phyloP scores from a whole-genome alignment of 2,888 invertebrate genomes.

The Drosophila koepferae region DNA sequence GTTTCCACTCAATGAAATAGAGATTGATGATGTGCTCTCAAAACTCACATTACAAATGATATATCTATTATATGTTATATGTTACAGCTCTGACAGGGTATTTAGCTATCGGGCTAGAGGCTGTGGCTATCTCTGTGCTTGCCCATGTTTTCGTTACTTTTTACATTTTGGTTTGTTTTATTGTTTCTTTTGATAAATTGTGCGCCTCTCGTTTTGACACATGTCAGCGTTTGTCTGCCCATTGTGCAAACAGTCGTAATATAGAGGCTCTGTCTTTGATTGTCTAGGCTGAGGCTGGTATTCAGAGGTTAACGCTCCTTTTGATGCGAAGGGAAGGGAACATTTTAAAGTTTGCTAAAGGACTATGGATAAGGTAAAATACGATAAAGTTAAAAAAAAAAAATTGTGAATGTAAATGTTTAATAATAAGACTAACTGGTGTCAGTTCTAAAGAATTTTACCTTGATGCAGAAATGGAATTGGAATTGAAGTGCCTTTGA shows the following conservation, averaged over 20 bases:
- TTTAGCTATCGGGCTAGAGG: slow-evolving; percentile 19
- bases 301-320: slow-evolving; percentile 57
- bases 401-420: not conserved
- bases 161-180: slow-evolving; percentile 45
- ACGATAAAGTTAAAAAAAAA: not conserved
- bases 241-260: slow-evolving; percentile 44
- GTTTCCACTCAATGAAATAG: slow-evolving; percentile 8
- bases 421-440: not conserved
- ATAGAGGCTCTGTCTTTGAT: slow-evolving; percentile 40
- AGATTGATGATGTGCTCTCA: slow-evolving; percentile 9
- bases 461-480: too few relatives aligned
- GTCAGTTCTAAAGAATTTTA: too few relatives aligned
- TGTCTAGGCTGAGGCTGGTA: slow-evolving; percentile 45
- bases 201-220: slow-evolving; percentile 75
- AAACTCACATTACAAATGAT: slow-evolving; percentile 6
- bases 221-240: slow-evolving; percentile 76
- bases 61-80: slow-evolving; percentile 1
- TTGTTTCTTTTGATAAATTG: slow-evolving; percentile 79
- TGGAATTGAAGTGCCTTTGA: too few relatives aligned
- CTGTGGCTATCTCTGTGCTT: not conserved
- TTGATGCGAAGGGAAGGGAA: slow-evolving; percentile 9
- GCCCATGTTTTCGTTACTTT: slow-evolving; percentile 41
- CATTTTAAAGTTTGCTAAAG: slow-evolving; percentile 3
- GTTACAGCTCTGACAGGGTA: slow-evolving; percentile 24
- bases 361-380: not conserved